Evolutionary conservation across 2,113 vertebrate genomes (phyloP).

Genomic region (Paradoxurus hermaphroditus): DNA sequence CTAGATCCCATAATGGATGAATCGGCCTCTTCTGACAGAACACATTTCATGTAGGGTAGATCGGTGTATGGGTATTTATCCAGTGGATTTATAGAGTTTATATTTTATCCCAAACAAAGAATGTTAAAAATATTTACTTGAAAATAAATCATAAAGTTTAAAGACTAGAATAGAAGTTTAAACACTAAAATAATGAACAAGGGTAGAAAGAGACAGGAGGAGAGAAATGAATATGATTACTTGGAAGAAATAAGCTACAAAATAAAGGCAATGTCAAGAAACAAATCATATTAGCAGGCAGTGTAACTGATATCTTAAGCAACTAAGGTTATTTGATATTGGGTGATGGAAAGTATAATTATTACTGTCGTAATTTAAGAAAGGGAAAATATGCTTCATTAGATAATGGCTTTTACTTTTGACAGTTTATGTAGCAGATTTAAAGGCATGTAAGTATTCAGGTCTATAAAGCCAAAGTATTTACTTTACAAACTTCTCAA

Average conservation of each 20-base stretch:
- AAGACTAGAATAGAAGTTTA: neutral
- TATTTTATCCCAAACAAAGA: slow-evolving; percentile 33
- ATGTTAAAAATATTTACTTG: slow-evolving; percentile 41
- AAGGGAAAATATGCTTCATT: neutral
- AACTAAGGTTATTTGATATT: neutral
- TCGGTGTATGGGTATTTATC: slow-evolving; percentile 10
- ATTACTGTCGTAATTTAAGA: neutral
- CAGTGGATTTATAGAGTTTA: slow-evolving; percentile 18
- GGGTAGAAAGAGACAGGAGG: neutral
- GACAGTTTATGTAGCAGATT: neutral
- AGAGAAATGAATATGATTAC: neutral
- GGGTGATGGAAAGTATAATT: neutral
- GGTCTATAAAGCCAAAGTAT: neutral
- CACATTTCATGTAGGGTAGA: neutral
- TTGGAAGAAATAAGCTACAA: neutral
- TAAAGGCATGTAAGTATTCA: neutral
- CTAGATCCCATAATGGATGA: slow-evolving; percentile 32
- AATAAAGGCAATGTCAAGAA: neutral
- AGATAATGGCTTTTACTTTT: slow-evolving; percentile 18
- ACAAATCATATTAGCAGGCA: neutral
- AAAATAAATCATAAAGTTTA: neutral
- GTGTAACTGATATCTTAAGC: neutral
- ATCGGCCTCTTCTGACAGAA: slow-evolving; percentile 32
- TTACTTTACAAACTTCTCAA: neutral
- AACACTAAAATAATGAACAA: neutral